Percentiles rank a stretch among this genome's conserved stretches.
Evolutionary conservation across 2,888 invertebrate species (phyloP).

Genomic region (Hirtodrosophila histrioides): DNA sequence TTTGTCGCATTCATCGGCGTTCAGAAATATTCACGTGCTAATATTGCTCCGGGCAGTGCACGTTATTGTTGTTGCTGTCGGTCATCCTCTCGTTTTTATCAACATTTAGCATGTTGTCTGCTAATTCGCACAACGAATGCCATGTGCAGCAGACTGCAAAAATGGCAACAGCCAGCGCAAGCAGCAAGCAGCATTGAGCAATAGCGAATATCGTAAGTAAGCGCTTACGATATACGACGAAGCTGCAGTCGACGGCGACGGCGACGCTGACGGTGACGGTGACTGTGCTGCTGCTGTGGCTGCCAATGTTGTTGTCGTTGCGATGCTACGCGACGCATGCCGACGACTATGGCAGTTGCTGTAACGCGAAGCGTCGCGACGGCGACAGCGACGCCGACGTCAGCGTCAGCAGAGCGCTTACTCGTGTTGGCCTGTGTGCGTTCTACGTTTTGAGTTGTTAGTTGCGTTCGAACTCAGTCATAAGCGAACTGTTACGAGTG

Average conservation of each 20-base stretch:
- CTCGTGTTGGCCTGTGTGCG: conserved; percentile 25
- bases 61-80: conserved; percentile 21
- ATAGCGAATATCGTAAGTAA: conserved; percentile 51
- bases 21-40: conserved; percentile 24
- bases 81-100: conserved; percentile 26
- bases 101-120: conserved; percentile 34
- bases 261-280: conserved; percentile 15
- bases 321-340: conserved; percentile 11
- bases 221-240: conserved; percentile 38
- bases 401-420: conserved; percentile 10
- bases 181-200: conserved; percentile 1
- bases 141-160: conserved; percentile 50
- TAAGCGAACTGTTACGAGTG: conserved; percentile 82
- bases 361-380: conserved; percentile 3
- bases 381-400: not conserved
- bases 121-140: conserved; percentile 39
- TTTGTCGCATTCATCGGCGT: conserved; percentile 41
- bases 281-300: conserved; percentile 2
- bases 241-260: not conserved
- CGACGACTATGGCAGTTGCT: conserved; percentile 25
- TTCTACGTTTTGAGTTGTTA: conserved; percentile 68
- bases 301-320: not conserved
- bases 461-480: conserved; percentile 81
- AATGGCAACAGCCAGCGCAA: conserved; percentile 18
- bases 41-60: conserved; percentile 11